phyloP scores from a whole-genome alignment of 2,113 vertebrate genomes.

The Indri indri region DNA sequence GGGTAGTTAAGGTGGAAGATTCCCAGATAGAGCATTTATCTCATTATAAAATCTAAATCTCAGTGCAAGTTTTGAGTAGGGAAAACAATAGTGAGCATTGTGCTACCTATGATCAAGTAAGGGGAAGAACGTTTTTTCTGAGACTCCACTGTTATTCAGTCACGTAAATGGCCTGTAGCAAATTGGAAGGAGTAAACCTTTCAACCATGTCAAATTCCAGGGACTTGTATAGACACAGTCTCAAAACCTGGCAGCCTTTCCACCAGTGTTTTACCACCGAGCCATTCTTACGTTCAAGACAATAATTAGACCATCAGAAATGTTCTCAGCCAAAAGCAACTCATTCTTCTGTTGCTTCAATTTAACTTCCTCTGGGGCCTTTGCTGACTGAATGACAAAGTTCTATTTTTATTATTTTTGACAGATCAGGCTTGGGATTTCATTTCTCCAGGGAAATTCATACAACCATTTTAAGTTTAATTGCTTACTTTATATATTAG shows the following conservation, averaged over 20 bases:
- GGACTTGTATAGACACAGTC: not conserved
- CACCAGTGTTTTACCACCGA: constrained; percentile 27
- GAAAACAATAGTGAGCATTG: not conserved
- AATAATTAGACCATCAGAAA: constrained; percentile 53
- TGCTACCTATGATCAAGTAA: not conserved
- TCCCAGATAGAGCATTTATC: not conserved
- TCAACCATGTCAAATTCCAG: not conserved
- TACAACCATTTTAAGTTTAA: constrained; percentile 72
- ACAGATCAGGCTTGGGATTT: constrained; percentile 70
- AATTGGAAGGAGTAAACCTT: constrained; percentile 45
- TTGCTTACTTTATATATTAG: constrained; percentile 60
- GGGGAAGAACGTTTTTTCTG: not conserved
- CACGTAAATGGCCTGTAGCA: not conserved
- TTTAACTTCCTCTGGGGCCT: constrained; percentile 70
- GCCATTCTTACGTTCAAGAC: not conserved
- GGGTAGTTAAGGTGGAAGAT: not conserved
- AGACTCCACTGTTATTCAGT: not conserved
- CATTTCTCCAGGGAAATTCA: constrained; percentile 63
- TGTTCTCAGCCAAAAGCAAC: constrained; percentile 68
- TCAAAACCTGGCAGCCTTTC: not conserved
- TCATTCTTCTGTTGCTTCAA: constrained; percentile 72
- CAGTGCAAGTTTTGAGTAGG: not conserved
- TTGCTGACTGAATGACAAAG: constrained; percentile 71
- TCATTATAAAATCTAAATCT: not conserved
- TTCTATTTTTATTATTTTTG: constrained; percentile 79